These are phyloP conservation scores for Myrmecobius fasciatus DNA, from an alignment of 2,113 vertebrate species.

Conservation along the genomic window DNA sequence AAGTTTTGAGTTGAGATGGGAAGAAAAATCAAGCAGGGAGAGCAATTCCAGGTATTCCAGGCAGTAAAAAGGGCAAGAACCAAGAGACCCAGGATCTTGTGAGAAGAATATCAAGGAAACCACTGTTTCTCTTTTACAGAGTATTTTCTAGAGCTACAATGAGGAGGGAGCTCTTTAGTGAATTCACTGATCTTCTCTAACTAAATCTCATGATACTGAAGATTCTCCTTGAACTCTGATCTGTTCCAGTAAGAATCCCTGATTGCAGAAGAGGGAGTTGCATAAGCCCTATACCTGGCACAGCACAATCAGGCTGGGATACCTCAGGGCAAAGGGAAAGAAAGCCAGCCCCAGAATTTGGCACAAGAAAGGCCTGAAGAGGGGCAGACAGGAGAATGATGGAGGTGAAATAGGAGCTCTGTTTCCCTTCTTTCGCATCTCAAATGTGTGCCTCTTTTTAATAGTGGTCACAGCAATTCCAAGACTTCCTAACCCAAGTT, in stretches of 20 bases:
- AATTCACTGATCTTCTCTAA: not conserved
- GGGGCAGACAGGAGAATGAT: not conserved
- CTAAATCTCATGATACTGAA: not conserved
- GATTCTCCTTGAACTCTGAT: not conserved
- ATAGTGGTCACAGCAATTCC: not conserved
- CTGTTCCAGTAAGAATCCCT: not conserved
- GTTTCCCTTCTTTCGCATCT: not conserved
- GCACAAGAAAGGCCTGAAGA: not conserved
- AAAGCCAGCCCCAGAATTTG: not conserved
- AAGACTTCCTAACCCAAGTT: not conserved
- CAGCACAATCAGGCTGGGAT: not conserved
- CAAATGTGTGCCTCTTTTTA: not conserved
- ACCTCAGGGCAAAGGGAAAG: not conserved
- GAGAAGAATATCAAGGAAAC: not conserved
- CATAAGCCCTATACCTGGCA: not conserved
- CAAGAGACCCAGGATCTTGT: not conserved
- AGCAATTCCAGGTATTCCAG: not conserved
- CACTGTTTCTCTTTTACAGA: not conserved
- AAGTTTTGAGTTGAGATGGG: not conserved
- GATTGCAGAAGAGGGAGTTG: not conserved
- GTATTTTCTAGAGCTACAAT: not conserved
- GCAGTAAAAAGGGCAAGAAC: not conserved
- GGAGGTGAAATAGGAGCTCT: not conserved
- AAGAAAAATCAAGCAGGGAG: not conserved
- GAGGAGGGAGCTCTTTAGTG: not conserved